These are phyloP conservation scores for Eupithecia abbreviata DNA, from an alignment of 2,888 invertebrate species.

Conservation along the genomic window DNA sequence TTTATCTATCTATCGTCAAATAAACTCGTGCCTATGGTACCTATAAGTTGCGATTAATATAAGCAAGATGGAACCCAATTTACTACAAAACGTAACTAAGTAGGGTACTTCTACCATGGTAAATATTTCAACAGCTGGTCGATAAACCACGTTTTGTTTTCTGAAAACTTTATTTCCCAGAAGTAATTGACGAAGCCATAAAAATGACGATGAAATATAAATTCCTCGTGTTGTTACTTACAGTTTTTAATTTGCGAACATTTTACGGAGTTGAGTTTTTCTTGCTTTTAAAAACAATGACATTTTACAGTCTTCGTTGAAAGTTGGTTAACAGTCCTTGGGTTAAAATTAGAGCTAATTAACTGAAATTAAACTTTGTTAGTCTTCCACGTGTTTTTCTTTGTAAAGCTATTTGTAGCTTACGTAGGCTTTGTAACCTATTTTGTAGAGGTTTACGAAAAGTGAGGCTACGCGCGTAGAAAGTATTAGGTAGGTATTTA, in stretches of 20 bases:
- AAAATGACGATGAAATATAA: neutral
- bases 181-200: constrained; percentile 3
- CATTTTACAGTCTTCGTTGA: neutral
- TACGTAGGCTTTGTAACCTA: neutral
- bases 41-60: neutral
- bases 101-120: neutral
- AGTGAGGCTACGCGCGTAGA: neutral
- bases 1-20: too few species aligned
- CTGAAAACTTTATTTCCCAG: neutral
- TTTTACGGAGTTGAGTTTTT: neutral
- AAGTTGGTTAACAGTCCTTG: neutral
- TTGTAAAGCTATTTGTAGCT: neutral
- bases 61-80: neutral
- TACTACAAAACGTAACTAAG: neutral
- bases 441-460: neutral
- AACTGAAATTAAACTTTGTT: neutral
- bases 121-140: neutral
- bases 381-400: neutral
- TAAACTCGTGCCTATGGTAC: too few species aligned
- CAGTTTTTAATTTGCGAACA: neutral
- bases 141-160: neutral
- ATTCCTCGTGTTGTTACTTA: neutral
- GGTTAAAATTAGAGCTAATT: neutral
- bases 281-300: neutral
- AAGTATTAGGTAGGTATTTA: too few species aligned